Evolutionary conservation across 2,113 vertebrate genomes (phyloP).

Genomic region (Pogona vitticeps): DNA sequence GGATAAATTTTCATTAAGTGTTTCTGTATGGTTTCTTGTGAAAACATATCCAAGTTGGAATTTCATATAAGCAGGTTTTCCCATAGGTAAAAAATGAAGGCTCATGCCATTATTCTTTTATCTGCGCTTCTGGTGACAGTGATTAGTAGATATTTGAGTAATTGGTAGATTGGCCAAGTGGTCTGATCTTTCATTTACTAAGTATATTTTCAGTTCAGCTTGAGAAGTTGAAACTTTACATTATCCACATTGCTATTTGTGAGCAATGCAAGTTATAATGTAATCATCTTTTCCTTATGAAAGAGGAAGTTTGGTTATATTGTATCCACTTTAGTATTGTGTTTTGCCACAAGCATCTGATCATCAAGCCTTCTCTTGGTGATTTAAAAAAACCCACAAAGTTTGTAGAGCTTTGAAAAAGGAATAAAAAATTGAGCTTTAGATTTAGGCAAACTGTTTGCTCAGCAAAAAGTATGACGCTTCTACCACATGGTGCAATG

Average conservation of each 20-base stretch:
- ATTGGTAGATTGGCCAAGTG: too few species aligned
- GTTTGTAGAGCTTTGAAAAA: too few species aligned
- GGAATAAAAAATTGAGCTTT: too few species aligned
- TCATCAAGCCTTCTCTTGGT: background rate
- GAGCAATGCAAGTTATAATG: slow-evolving; percentile 19
- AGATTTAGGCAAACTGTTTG: too few species aligned
- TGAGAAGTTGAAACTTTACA: background rate
- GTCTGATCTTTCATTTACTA: background rate
- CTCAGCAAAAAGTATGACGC: background rate
- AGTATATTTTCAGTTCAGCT: background rate
- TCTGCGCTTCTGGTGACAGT: background rate
- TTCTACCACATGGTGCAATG: background rate
- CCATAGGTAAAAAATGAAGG: background rate
- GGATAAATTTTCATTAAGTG: background rate
- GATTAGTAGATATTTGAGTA: background rate
- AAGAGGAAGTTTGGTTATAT: slow-evolving; percentile 14
- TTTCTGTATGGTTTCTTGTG: background rate
- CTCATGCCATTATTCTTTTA: background rate
- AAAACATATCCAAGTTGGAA: background rate
- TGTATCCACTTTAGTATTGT: background rate
- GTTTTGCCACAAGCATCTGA: background rate
- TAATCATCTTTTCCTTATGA: background rate
- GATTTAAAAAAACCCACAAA: too few species aligned
- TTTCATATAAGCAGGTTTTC: background rate
- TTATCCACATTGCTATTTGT: slow-evolving; percentile 23